Evolutionary conservation across 2,797 vertebrate species (phyloP), one percentile per base, ranked within the genome.

Genomic region (Rhinoraja longicauda): DNA sequence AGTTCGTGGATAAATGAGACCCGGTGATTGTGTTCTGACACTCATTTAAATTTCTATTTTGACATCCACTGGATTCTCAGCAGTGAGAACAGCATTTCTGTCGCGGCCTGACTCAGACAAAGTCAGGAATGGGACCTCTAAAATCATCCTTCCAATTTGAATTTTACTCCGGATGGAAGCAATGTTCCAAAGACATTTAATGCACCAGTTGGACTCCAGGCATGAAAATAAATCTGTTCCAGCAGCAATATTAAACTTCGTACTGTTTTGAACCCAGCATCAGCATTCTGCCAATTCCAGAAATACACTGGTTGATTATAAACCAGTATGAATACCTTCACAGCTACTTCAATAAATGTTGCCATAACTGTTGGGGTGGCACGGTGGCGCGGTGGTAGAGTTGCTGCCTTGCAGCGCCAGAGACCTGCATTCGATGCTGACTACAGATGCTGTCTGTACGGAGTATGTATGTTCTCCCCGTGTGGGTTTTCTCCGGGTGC

Each of bases 141-240:
- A 82, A 77, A 8, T 82, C 1, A 82, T 45, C 79, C 7, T 17
- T 21, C 36, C 77, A 45, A 79, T 79, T 45, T 79, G 36, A 45
- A 45, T 8, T 73, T 9, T 21, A 36, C 24, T 53, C 79, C 45
- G 24, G 8, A 29, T 26, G 1, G 53, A 62, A 86, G 82, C 29
- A n/a, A 86, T 62, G 53, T 62, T 86, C 57, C 82, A 62, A 62
- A 57, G 57, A n/a, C 82, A n/a, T 84, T 84, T 86, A 86, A 64
- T 15, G 59, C 62, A 59, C 57, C 6, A 1, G 82, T 86, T 86
- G 4, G 29, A n/a, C 57, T 86, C 29, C 26, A 86, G 82, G 15
- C 82, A 86, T 32, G 6, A 86, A 32, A 86, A 86, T 86, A 86
- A 86, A 86, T 86, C 29, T 86, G 26, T 64, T 64, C 57, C 15